Evolutionary conservation across 2,888 invertebrate genomes (phyloP).

Genomic region (Rotaria socialis): DNA sequence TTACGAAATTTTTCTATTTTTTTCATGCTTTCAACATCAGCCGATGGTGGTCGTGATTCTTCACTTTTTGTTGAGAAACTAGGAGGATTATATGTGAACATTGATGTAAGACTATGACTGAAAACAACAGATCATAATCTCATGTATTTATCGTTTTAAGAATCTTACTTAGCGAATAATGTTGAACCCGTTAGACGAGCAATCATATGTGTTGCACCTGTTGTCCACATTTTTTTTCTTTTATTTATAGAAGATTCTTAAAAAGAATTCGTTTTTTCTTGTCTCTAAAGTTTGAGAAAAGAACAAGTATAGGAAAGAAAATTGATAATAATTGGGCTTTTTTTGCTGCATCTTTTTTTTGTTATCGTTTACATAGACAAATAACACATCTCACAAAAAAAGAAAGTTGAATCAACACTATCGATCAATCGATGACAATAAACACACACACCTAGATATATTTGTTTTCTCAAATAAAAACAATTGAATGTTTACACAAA

Average conservation of each 20-base stretch:
- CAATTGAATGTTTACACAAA: not conserved
- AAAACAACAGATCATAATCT: not conserved
- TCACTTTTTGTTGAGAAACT: not conserved
- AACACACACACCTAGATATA: not conserved
- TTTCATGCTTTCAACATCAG: not conserved
- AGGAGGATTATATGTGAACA: not conserved
- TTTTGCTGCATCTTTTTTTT: not conserved
- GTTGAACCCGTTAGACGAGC: not conserved
- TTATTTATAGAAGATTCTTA: not conserved
- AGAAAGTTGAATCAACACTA: not conserved
- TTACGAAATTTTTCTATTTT: not conserved
- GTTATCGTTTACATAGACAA: not conserved
- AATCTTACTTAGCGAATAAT: not conserved
- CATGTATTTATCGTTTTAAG: not conserved
- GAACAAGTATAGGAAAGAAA: not conserved
- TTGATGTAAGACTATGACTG: not conserved
- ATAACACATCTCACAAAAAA: not conserved
- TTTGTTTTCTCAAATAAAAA: constrained; percentile 11
- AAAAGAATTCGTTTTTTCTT: not conserved
- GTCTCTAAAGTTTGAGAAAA: not conserved
- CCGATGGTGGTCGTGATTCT: not conserved
- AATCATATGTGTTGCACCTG: not conserved
- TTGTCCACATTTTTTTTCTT: not conserved
- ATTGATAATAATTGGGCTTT: not conserved
- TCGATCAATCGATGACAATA: not conserved